These are phyloP conservation scores for Amiota mariae DNA, from an alignment of 2,888 invertebrate species.

Conservation along the genomic window DNA sequence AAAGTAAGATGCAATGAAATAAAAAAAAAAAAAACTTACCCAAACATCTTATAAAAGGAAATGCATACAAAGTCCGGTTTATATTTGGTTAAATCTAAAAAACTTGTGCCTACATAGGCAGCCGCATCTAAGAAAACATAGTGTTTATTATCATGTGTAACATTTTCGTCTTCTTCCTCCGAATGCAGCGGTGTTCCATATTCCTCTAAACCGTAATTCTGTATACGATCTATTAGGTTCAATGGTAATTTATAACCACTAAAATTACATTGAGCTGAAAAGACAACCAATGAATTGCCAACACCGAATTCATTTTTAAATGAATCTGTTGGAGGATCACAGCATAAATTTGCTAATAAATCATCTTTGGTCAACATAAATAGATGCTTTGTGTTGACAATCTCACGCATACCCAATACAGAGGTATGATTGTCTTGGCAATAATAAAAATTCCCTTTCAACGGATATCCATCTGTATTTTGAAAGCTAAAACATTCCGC, in stretches of 20 bases:
- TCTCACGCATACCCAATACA: conserved; percentile 91
- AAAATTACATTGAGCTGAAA: conserved; percentile 96
- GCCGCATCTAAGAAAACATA: conserved; percentile 92
- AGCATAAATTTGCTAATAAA: conserved; percentile 73
- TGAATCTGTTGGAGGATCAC: conserved; percentile 34
- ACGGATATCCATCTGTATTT: conserved; percentile 73
- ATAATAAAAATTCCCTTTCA: conserved; percentile 82
- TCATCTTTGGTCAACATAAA: conserved; percentile 77
- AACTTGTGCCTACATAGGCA: conserved; percentile 83
- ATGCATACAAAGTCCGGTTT: conserved; percentile 92
- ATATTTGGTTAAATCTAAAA: conserved; percentile 80
- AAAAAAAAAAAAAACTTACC: conserved; percentile 56
- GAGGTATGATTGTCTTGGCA: conserved; percentile 96
- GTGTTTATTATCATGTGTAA: conserved; percentile 74
- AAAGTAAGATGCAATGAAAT: not conserved
- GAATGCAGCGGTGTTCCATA: conserved; percentile 57
- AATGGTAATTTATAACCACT: conserved; percentile 93
- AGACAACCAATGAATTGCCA: conserved; percentile 82
- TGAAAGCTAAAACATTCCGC: conserved; percentile 82
- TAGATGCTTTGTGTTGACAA: conserved; percentile 78
- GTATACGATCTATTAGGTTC: conserved; percentile 79
- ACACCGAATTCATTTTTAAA: not conserved
- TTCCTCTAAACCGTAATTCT: conserved; percentile 77
- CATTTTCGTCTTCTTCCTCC: not conserved
- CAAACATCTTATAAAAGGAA: conserved; percentile 98